phyloP scores from a whole-genome alignment of 2,113 vertebrate genomes.

The Hemicordylus capensis region DNA sequence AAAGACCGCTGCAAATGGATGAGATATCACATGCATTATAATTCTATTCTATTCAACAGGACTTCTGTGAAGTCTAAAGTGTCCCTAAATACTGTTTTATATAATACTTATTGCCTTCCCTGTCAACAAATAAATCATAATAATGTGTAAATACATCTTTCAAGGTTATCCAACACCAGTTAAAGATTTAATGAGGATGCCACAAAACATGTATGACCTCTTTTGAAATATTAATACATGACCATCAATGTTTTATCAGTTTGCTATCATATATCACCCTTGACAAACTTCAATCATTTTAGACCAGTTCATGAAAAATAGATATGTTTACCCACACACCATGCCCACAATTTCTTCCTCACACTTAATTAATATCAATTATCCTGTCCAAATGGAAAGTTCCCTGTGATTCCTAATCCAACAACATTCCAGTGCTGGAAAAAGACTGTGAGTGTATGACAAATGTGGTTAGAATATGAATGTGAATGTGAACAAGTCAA shows the following conservation, averaged over 20 bases:
- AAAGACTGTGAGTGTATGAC: not conserved
- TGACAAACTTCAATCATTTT: conserved; percentile 35
- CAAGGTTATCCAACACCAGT: conserved; percentile 48
- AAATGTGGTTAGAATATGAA: not conserved
- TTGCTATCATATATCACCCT: conserved; percentile 53
- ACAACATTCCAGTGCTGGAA: not conserved
- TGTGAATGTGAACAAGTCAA: conserved; percentile 2
- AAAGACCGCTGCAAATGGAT: not conserved
- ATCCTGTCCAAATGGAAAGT: not conserved
- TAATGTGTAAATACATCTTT: conserved; percentile 32
- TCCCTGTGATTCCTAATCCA: not conserved
- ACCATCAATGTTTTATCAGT: conserved; percentile 61
- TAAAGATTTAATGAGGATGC: conserved; percentile 50
- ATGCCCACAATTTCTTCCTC: not conserved
- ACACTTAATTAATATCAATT: conserved; percentile 45
- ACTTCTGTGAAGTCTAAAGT: not conserved
- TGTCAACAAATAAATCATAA: conserved; percentile 4
- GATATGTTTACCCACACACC: conserved; percentile 12
- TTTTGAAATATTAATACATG: conserved; percentile 65
- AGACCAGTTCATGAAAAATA: conserved; percentile 43
- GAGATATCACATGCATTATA: not conserved
- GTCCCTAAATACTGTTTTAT: not conserved
- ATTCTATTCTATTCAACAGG: not conserved
- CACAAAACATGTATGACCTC: conserved; percentile 30
- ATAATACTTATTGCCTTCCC: not conserved